Percentiles rank a stretch among this genome's conserved stretches.
Conservation (phyloP, 2,888 invertebrate species). For the Agrochola macilenta region DNA sequence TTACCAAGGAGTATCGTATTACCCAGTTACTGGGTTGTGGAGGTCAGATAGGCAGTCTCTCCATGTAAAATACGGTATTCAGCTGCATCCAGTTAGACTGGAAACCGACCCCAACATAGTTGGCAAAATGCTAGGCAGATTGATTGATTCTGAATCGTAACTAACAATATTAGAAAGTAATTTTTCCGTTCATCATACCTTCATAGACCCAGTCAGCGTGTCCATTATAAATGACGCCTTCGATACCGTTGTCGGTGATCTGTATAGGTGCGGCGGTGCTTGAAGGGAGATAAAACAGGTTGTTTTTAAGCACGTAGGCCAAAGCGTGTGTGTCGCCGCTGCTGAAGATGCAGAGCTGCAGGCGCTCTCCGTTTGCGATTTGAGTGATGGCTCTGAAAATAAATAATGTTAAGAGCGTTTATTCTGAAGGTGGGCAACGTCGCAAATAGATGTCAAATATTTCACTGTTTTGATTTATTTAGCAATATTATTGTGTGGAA, state of each 20-base stretch:
- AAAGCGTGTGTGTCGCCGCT: constrained; percentile 82
- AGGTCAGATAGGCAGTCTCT: too few species aligned
- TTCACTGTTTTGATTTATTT: too few species aligned
- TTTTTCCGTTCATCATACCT: constrained; percentile 86
- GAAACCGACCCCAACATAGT: too few species aligned
- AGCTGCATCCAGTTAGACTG: too few species aligned
- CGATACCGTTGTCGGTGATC: constrained; percentile 92
- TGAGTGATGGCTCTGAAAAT: constrained; percentile 76
- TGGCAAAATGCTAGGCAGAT: too few species aligned
- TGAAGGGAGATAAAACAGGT: constrained; percentile 91
- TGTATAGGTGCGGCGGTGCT: constrained; percentile 78
- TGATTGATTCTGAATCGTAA: too few species aligned
- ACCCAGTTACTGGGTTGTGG: too few species aligned
- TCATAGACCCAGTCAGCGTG: constrained; percentile 98
- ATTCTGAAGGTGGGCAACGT: too few species aligned
- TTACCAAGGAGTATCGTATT: too few species aligned
- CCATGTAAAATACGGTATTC: too few species aligned
- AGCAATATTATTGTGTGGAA: too few species aligned
- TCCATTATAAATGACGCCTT: constrained; percentile 94
- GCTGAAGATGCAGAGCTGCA: constrained; percentile 92
- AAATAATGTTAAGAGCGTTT: neutral
- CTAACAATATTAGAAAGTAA: neutral
- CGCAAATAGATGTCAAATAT: too few species aligned
- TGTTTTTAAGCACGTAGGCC: constrained; percentile 92
- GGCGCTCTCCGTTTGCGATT: constrained; percentile 89